A percentile compares a stretch with the other conserved stretches of the same genome.
phyloP scores from a whole-genome alignment of 1,140 invertebrate genomes.

The Drosophila ambigua region DNA sequence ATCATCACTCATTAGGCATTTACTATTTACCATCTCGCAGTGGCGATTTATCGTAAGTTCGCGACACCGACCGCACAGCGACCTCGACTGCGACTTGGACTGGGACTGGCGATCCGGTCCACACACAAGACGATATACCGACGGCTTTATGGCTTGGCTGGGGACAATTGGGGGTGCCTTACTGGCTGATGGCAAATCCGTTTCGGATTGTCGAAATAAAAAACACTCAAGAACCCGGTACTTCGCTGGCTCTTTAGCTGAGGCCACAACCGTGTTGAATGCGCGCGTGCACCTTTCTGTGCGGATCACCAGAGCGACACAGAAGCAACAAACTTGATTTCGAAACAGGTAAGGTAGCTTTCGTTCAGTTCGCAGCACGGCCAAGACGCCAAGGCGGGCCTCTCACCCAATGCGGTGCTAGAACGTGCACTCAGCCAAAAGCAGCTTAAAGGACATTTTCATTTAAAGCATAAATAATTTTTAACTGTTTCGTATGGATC shows the following conservation, averaged over 20 bases:
- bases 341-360: slow-evolving; percentile 80
- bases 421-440: slow-evolving; percentile 50
- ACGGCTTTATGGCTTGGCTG: slow-evolving; percentile 49
- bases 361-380: slow-evolving; percentile 70
- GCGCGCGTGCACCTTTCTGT: slow-evolving; percentile 81
- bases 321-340: slow-evolving; percentile 81
- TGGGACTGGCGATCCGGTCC: neutral
- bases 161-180: slow-evolving; percentile 17
- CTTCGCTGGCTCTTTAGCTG: slow-evolving; percentile 32
- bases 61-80: slow-evolving; percentile 24
- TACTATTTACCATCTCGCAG: neutral
- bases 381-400: slow-evolving; percentile 38
- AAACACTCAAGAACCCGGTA: slow-evolving; percentile 41
- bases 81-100: neutral
- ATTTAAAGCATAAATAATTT: too few relatives aligned
- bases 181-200: slow-evolving; percentile 61
- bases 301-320: slow-evolving; percentile 79
- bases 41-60: too few relatives aligned
- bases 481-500: too few relatives aligned
- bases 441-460: neutral
- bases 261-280: slow-evolving; percentile 75
- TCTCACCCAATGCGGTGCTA: slow-evolving; percentile 60
- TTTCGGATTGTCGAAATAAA: slow-evolving; percentile 43
- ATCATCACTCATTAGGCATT: slow-evolving; percentile 24
- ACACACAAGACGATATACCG: slow-evolving; percentile 32